These are phyloP conservation scores for Lathamus discolor DNA, from an alignment of 2,113 vertebrate species.

Conservation along the genomic window DNA sequence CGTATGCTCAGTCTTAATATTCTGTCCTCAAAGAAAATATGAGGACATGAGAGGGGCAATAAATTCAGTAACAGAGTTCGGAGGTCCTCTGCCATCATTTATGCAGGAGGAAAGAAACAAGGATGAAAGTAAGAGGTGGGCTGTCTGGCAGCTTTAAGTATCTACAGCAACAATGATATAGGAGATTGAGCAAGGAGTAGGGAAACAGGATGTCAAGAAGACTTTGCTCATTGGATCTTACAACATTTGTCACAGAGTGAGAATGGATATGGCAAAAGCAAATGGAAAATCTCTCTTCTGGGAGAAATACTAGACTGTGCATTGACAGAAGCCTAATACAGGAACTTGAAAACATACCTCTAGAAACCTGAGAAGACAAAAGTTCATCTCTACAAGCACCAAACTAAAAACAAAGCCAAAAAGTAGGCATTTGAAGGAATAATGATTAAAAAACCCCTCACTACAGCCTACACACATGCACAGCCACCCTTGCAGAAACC, in stretches of 20 bases:
- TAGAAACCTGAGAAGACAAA: neutral
- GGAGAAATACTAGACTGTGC: neutral
- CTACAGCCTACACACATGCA: neutral
- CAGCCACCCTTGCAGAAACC: neutral
- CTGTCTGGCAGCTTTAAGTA: neutral
- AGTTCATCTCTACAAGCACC: neutral
- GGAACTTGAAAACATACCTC: neutral
- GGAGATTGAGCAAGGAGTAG: neutral
- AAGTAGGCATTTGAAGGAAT: neutral
- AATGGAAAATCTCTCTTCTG: neutral
- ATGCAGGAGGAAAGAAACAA: neutral
- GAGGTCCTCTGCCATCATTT: neutral
- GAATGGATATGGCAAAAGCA: neutral
- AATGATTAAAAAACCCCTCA: neutral
- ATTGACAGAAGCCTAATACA: neutral
- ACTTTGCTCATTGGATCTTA: neutral
- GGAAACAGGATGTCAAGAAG: neutral
- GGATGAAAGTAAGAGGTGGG: neutral
- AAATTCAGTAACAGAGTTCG: neutral
- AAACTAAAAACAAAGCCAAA: neutral
- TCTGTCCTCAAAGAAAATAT: neutral
- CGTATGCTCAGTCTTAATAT: neutral
- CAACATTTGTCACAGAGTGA: neutral
- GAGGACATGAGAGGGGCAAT: neutral
- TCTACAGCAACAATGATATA: neutral